Evolutionary conservation across 1,140 invertebrate genomes (phyloP).

Genomic region (Drosophila repleta): DNA sequence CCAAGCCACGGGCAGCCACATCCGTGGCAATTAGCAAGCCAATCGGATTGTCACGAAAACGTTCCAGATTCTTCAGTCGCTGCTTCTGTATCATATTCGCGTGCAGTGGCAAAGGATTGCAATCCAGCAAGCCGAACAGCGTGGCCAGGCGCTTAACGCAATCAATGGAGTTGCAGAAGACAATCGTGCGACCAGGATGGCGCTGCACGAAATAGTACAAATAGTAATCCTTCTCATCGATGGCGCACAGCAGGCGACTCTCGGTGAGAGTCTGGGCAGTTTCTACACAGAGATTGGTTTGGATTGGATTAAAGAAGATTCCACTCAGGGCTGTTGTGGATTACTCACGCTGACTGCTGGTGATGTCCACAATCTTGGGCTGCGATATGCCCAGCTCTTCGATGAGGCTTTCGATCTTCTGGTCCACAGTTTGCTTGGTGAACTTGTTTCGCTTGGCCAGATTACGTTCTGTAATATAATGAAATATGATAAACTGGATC

Average conservation of each 20-base stretch:
- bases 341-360: constrained; percentile 84
- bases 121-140: constrained; percentile 91
- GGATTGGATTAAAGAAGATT: background rate
- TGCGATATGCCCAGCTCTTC: constrained; percentile 92
- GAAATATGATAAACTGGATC: background rate
- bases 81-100: constrained; percentile 98
- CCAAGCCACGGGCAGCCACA: constrained; percentile 97
- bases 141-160: constrained; percentile 94
- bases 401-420: constrained; percentile 90
- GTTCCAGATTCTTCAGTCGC: constrained; percentile 96
- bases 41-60: constrained; percentile 90
- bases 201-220: constrained; percentile 95
- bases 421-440: constrained; percentile 87
- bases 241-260: constrained; percentile 89
- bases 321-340: too few relatives aligned
- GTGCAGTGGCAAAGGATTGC: constrained; percentile 93
- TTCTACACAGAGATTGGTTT: constrained; percentile 78
- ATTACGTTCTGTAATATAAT: constrained; percentile 67
- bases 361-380: constrained; percentile 97
- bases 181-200: constrained; percentile 94
- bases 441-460: constrained; percentile 85
- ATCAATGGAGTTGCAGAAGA: constrained; percentile 99
- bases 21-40: constrained; percentile 97
- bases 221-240: constrained; percentile 95
- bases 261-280: constrained; percentile 94